Percentiles rank a stretch among this genome's conserved stretches.
Evolutionary conservation across 2,888 invertebrate species (phyloP).

Genomic region (Scaptodrosophila latifasciaeformis): DNA sequence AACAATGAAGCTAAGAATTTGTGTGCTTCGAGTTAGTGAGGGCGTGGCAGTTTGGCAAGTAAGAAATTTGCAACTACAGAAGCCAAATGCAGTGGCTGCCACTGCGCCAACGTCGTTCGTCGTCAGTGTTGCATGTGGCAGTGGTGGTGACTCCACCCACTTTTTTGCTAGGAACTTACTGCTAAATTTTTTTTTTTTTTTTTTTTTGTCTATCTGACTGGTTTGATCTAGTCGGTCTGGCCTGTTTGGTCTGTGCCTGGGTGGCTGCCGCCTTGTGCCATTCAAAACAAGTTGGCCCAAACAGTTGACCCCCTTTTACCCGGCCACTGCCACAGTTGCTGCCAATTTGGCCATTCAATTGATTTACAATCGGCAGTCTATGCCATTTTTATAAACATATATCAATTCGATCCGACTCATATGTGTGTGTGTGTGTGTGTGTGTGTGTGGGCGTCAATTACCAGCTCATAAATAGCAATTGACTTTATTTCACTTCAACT

Average conservation of each 20-base stretch:
- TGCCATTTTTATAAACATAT: too few relatives aligned
- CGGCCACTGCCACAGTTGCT: too few relatives aligned
- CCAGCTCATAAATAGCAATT: slow-evolving; percentile 36
- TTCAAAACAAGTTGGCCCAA: too few relatives aligned
- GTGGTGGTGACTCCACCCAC: slow-evolving; percentile 39
- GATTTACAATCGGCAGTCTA: too few relatives aligned
- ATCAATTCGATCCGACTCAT: neutral
- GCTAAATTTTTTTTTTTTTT: slow-evolving; percentile 7
- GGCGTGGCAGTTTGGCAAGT: slow-evolving; percentile 34
- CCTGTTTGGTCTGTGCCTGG: too few relatives aligned
- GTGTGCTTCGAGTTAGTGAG: neutral
- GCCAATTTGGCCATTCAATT: too few relatives aligned
- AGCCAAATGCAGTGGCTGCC: slow-evolving; percentile 40
- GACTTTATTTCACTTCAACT: slow-evolving; percentile 11
- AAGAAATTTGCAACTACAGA: slow-evolving; percentile 51
- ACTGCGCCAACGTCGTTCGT: slow-evolving; percentile 2
- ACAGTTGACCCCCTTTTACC: too few relatives aligned
- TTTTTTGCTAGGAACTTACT: slow-evolving; percentile 22
- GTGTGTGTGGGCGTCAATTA: slow-evolving; percentile 40
- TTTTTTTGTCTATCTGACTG: neutral
- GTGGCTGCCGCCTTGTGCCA: too few relatives aligned
- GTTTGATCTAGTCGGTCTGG: too few relatives aligned
- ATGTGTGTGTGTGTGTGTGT: neutral
- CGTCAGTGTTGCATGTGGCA: too few relatives aligned
- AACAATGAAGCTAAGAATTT: slow-evolving; percentile 6